A percentile compares a stretch with the other conserved stretches of the same genome.
Evolutionary conservation across 2,888 invertebrate species (phyloP).

Genomic region (Itoplectis maculator): DNA sequence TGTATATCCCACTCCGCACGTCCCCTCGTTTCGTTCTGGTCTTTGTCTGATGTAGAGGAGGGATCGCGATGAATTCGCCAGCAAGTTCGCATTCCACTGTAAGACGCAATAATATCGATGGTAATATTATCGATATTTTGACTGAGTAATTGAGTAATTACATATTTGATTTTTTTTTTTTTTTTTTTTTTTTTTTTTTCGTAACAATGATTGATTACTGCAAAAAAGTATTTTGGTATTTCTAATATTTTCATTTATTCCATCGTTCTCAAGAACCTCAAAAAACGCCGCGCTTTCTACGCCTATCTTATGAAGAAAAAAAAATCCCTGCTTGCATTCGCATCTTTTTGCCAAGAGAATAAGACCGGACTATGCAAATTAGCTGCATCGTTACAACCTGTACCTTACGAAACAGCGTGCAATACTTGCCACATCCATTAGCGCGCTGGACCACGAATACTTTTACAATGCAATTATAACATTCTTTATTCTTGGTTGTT

Average conservation of each 20-base stretch:
- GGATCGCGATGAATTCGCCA: not conserved
- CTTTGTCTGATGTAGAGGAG: not conserved
- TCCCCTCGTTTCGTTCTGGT: not conserved
- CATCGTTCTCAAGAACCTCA: not conserved
- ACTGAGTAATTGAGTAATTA: too few species aligned
- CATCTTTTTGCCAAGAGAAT: not conserved
- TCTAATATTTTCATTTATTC: too few species aligned
- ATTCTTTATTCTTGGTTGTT: not conserved
- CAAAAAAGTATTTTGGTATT: not conserved
- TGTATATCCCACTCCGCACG: not conserved
- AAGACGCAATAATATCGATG: too few species aligned
- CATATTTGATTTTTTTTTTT: too few species aligned
- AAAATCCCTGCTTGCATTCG: not conserved
- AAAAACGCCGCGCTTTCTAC: not conserved
- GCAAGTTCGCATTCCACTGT: too few species aligned
- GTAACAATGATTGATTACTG: too few species aligned
- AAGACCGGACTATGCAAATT: not conserved
- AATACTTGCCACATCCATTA: not conserved
- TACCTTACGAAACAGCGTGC: not conserved
- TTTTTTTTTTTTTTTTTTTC: too few species aligned
- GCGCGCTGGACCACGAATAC: not conserved
- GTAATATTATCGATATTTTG: too few species aligned
- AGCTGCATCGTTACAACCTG: not conserved
- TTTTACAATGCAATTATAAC: not conserved
- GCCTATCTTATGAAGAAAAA: not conserved